A percentile compares a stretch with the other conserved stretches of the same genome.
Evolutionary conservation across 2,113 vertebrate genomes (phyloP).

Genomic region (Macquaria ambigua): DNA sequence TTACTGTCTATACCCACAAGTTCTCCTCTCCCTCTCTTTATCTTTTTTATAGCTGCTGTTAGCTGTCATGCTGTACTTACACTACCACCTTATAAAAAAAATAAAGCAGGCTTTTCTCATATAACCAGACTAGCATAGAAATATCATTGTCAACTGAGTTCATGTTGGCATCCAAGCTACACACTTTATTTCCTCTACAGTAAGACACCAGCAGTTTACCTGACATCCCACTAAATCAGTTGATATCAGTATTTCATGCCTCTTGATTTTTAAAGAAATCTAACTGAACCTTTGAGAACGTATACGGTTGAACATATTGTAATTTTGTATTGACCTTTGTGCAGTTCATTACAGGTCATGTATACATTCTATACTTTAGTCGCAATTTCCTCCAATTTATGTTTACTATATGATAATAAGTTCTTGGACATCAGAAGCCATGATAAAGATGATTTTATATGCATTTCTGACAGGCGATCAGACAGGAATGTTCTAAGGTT

Average conservation of each 20-base stretch:
- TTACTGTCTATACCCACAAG: conserved; percentile 23
- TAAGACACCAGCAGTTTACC: not conserved
- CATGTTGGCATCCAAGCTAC: not conserved
- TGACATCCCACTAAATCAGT: not conserved
- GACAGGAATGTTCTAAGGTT: too few species aligned
- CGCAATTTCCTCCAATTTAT: not conserved
- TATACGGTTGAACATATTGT: not conserved
- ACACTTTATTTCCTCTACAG: not conserved
- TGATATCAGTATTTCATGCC: not conserved
- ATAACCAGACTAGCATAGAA: conserved; percentile 27
- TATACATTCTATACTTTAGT: not conserved
- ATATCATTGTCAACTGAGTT: conserved; percentile 17
- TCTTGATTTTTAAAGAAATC: not conserved
- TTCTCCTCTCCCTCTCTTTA: conserved; percentile 39
- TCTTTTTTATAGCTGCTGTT: conserved; percentile 61
- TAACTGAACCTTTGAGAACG: not conserved
- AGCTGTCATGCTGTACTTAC: conserved; percentile 40
- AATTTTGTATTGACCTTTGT: not conserved
- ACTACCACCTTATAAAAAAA: conserved; percentile 51
- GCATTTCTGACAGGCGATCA: not conserved
- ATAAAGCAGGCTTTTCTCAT: conserved; percentile 46
- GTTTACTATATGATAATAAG: not conserved
- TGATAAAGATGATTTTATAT: not conserved
- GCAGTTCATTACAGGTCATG: not conserved
- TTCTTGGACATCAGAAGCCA: not conserved